These are phyloP conservation scores for Akabosia matsudoensis DNA, from an alignment of 1,140 invertebrate genomes.

Conservation along the genomic window DNA sequence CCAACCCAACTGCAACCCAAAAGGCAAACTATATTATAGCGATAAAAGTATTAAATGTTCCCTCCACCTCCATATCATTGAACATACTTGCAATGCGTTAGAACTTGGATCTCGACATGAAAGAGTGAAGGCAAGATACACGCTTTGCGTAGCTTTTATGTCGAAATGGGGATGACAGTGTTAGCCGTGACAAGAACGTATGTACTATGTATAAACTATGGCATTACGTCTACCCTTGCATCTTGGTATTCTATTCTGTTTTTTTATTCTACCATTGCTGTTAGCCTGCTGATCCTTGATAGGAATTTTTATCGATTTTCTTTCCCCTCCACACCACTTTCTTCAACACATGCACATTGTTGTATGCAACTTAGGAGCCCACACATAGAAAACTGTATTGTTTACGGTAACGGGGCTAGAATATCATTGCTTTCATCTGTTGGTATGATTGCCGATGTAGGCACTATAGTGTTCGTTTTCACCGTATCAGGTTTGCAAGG, in stretches of 20 bases:
- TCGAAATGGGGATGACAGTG: too few relatives aligned
- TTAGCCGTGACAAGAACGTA: too few relatives aligned
- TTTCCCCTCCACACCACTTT: slow-evolving; percentile 31
- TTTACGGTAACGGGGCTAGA: neutral
- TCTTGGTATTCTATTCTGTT: neutral
- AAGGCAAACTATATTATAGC: too few relatives aligned
- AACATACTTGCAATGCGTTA: too few relatives aligned
- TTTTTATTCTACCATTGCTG: neutral
- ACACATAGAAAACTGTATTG: neutral
- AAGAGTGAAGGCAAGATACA: too few relatives aligned
- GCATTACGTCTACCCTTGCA: neutral
- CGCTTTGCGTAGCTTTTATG: too few relatives aligned
- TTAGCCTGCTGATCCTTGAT: slow-evolving; percentile 42
- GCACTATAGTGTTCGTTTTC: neutral
- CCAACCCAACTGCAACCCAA: too few relatives aligned
- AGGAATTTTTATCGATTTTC: slow-evolving; percentile 43
- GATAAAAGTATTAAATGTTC: too few relatives aligned
- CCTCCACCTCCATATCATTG: too few relatives aligned
- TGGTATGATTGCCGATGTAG: neutral
- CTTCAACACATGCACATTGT: neutral
- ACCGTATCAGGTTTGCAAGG: too few relatives aligned
- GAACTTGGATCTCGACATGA: too few relatives aligned
- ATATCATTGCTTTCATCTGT: neutral
- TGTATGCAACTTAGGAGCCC: neutral
- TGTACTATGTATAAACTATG: neutral